Conservation (phyloP, 2,888 invertebrate species). For the Neuroscelio doddi region DNA sequence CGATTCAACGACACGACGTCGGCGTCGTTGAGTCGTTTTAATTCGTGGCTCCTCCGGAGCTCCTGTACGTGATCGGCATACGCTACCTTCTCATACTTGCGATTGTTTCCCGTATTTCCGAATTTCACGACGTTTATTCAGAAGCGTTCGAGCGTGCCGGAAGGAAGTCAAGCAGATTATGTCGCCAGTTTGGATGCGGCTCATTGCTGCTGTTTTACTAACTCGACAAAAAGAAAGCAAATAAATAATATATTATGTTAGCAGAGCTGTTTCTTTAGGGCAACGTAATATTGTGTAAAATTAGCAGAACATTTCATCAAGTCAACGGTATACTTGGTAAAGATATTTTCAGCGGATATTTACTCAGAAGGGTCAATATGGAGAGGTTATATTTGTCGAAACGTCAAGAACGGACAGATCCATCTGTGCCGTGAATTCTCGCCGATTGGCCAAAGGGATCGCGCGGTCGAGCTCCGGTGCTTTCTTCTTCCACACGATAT, state of each 20-base stretch:
- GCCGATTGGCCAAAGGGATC: slow-evolving; percentile 33
- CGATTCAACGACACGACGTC: slow-evolving; percentile 25
- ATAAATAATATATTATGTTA: no score
- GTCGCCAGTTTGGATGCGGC: slow-evolving; percentile 22
- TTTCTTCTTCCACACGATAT: slow-evolving; percentile 51
- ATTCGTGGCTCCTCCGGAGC: slow-evolving; percentile 36
- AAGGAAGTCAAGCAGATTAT: slow-evolving; percentile 23
- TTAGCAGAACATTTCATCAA: no score
- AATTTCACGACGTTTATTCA: slow-evolving; percentile 22
- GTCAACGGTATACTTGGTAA: no score
- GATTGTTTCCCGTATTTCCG: slow-evolving; percentile 24
- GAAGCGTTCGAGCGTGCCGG: slow-evolving; percentile 11
- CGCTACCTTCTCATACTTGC: slow-evolving; percentile 1
- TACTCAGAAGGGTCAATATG: neutral
- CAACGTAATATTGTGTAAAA: no score
- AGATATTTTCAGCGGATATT: neutral
- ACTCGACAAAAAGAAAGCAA: no score
- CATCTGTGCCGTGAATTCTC: neutral
- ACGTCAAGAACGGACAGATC: no score
- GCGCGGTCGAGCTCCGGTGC: slow-evolving; percentile 26
- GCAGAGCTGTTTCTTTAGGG: no score
- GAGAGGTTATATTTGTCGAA: neutral
- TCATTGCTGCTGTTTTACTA: slow-evolving; percentile 2
- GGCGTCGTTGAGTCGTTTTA: slow-evolving; percentile 36
- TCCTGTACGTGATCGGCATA: slow-evolving; percentile 37